phyloP scores from a whole-genome alignment of 2,797 vertebrate genomes.

The Tokudaia tokunoshimensis region DNA sequence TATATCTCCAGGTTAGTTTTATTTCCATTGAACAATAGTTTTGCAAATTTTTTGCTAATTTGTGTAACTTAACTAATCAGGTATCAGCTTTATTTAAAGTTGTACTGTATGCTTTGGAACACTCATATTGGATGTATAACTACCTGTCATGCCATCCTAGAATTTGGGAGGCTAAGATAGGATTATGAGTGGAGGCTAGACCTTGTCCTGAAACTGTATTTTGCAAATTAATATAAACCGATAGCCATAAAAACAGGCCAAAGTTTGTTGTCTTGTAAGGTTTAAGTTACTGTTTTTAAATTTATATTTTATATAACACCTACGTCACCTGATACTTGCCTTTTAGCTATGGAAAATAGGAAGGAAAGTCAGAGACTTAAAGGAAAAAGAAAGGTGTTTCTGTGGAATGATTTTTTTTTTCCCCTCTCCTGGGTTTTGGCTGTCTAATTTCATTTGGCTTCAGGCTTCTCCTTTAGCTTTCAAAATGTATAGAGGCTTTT shows the following conservation, averaged over 20 bases:
- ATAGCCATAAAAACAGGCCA: not conserved
- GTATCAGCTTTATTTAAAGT: slow-evolving; percentile 37
- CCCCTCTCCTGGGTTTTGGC: slow-evolving; percentile 54
- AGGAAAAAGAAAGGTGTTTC: slow-evolving; percentile 28
- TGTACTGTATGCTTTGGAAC: not conserved
- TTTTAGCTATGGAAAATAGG: slow-evolving; percentile 60
- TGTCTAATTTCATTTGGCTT: slow-evolving; percentile 68
- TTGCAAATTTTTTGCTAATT: slow-evolving; percentile 40
- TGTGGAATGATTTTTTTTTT: slow-evolving; percentile 24
- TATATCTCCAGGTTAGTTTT: slow-evolving; percentile 2
- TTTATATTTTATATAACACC: slow-evolving; percentile 46
- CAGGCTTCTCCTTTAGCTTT: slow-evolving; percentile 54
- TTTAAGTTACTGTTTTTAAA: slow-evolving; percentile 28
- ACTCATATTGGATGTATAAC: not conserved
- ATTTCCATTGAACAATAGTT: slow-evolving; percentile 49
- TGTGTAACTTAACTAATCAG: not conserved
- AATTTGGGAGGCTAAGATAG: not conserved
- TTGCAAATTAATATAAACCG: slow-evolving; percentile 28
- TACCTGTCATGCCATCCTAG: not conserved
- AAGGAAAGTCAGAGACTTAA: slow-evolving; percentile 42
- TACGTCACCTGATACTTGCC: slow-evolving; percentile 1
- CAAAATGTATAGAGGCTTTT: slow-evolving; percentile 46
- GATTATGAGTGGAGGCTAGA: not conserved
- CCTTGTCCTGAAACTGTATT: not conserved
- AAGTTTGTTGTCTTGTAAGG: not conserved